Conservation (phyloP, 2,113 vertebrate genomes). For the Vidua chalybeata region DNA sequence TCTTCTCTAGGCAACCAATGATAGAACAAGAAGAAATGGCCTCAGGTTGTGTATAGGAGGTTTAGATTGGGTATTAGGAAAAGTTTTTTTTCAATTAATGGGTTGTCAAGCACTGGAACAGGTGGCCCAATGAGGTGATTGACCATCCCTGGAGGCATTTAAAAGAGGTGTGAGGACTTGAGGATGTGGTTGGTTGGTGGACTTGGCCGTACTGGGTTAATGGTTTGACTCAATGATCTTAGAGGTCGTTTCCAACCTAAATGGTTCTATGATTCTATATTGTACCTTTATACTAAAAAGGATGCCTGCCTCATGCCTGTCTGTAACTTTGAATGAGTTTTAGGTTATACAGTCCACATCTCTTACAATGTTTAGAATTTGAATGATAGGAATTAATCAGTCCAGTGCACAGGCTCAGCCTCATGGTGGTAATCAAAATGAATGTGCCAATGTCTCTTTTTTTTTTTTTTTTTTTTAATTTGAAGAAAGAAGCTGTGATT, state of each 20-base stretch:
- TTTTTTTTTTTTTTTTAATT: neutral
- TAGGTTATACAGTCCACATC: neutral
- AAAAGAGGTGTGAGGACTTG: neutral
- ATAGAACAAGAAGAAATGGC: neutral
- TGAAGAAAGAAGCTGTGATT: neutral
- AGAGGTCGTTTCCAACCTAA: neutral
- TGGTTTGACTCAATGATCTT: neutral
- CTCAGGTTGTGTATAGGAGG: neutral
- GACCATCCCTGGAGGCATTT: neutral
- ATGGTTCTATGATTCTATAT: neutral
- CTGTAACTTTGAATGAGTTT: neutral
- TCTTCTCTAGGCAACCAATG: neutral
- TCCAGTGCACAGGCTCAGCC: neutral
- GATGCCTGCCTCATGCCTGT: neutral
- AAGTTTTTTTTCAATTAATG: fast-evolving
- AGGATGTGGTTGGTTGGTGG: neutral
- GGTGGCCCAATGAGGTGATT: neutral
- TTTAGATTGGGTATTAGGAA: neutral
- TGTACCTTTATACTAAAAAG: neutral
- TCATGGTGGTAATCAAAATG: neutral
- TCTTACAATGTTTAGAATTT: neutral
- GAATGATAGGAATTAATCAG: neutral
- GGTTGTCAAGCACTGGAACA: neutral
- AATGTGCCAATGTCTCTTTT: neutral
- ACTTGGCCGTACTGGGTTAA: neutral